phyloP scores from a whole-genome alignment of 2,113 vertebrate species.

The Pseudopodoces humilis region DNA sequence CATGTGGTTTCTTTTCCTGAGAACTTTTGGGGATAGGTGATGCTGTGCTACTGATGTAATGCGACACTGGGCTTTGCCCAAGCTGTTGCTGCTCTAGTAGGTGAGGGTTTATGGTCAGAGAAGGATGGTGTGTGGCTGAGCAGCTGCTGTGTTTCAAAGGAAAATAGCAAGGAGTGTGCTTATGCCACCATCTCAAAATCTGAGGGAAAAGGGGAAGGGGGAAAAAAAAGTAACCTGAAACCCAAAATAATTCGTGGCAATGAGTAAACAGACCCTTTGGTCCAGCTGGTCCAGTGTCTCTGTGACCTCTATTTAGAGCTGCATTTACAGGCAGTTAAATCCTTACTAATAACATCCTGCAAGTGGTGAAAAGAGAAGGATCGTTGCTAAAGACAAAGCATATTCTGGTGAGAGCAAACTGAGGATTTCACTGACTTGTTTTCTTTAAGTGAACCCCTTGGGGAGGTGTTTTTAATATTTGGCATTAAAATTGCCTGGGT shows the following conservation, averaged over 20 bases:
- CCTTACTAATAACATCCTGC: neutral
- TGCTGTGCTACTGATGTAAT: neutral
- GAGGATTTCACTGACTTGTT: neutral
- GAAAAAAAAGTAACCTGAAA: neutral
- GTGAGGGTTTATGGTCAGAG: neutral
- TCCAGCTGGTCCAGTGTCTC: neutral
- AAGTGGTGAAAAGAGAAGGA: neutral
- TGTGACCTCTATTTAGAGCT: neutral
- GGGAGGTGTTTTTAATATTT: neutral
- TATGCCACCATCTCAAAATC: neutral
- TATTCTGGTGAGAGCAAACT: neutral
- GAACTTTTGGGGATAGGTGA: neutral
- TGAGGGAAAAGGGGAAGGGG: neutral
- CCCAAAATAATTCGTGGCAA: fast-evolving
- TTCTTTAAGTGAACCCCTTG: neutral
- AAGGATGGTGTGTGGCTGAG: neutral
- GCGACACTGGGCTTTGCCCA: neutral
- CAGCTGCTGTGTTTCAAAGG: neutral
- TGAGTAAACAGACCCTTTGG: neutral
- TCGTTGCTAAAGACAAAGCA: neutral
- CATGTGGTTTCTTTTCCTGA: neutral
- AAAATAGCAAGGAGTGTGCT: neutral
- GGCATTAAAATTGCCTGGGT: neutral
- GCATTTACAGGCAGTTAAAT: neutral
- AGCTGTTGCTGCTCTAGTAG: neutral